Percentiles rank a stretch among this genome's conserved stretches.
phyloP scores from a whole-genome alignment of 2,113 vertebrate species.

The Peromyscus polionotus region DNA sequence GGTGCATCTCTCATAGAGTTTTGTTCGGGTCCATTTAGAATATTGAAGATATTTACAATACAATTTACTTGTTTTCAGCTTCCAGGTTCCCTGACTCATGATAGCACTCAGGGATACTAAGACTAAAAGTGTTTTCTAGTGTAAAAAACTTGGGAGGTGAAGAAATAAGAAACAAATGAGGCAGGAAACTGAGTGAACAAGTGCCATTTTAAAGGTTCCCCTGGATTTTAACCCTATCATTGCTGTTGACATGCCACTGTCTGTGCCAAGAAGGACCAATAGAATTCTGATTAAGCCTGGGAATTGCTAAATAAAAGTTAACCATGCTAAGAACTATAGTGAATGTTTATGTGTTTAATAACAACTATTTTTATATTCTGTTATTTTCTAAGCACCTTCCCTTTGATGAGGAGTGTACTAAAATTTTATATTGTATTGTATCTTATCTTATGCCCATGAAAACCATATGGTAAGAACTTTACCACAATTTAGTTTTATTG shows the following conservation, averaged over 20 bases:
- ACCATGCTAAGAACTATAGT: background rate
- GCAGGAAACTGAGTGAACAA: constrained; percentile 19
- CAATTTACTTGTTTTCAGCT: background rate
- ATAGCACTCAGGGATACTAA: background rate
- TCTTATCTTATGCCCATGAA: background rate
- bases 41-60: background rate
- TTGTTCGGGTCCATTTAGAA: background rate
- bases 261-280: background rate
- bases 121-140: background rate
- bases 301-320: background rate
- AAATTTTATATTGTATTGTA: background rate
- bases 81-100: constrained; percentile 14
- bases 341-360: background rate
- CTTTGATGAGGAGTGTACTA: background rate
- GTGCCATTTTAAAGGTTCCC: background rate
- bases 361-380: background rate
- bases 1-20: background rate
- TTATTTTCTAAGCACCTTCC: background rate
- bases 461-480: background rate
- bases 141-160: background rate
- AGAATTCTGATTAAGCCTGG: background rate
- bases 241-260: too few relatives aligned
- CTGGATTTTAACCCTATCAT: background rate
- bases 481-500: constrained; percentile 2
- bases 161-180: constrained; percentile 40